Conservation (phyloP, 1,140 invertebrate species). For the Tetraneura akinire region DNA sequence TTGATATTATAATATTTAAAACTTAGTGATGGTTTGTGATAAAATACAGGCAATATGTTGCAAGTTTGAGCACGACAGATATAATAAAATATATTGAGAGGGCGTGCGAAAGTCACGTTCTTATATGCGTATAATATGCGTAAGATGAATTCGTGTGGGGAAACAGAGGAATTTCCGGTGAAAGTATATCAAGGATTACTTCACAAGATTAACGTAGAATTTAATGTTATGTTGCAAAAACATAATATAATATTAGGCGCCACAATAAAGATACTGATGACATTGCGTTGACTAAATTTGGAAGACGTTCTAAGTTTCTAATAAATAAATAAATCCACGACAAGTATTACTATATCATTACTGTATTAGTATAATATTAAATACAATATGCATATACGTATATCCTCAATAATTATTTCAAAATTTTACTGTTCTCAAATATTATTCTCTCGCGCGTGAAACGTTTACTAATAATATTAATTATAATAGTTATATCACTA, state of each 20-base stretch:
- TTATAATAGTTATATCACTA: too few species aligned
- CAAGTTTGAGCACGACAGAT: neutral
- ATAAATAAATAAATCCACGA: too few species aligned
- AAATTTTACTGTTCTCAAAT: too few species aligned
- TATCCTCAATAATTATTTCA: too few species aligned
- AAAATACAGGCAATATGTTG: neutral
- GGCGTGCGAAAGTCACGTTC: neutral
- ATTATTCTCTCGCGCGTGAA: too few species aligned
- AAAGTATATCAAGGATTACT: slow-evolving; percentile 10
- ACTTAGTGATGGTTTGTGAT: neutral
- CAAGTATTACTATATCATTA: too few species aligned
- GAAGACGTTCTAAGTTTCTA: neutral
- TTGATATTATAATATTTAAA: too few species aligned
- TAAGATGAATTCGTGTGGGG: neutral
- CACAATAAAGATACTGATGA: neutral
- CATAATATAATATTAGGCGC: neutral
- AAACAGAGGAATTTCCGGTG: slow-evolving; percentile 36
- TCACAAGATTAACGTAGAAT: neutral
- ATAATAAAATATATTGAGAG: neutral
- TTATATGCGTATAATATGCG: neutral
- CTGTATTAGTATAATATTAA: too few species aligned
- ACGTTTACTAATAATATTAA: too few species aligned
- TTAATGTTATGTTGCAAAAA: neutral
- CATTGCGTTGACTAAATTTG: neutral
- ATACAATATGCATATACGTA: too few species aligned